A percentile compares a stretch with the other conserved stretches of the same genome.
Conservation (phyloP, 2,113 vertebrate genomes). For the Anas platyrhynchos region DNA sequence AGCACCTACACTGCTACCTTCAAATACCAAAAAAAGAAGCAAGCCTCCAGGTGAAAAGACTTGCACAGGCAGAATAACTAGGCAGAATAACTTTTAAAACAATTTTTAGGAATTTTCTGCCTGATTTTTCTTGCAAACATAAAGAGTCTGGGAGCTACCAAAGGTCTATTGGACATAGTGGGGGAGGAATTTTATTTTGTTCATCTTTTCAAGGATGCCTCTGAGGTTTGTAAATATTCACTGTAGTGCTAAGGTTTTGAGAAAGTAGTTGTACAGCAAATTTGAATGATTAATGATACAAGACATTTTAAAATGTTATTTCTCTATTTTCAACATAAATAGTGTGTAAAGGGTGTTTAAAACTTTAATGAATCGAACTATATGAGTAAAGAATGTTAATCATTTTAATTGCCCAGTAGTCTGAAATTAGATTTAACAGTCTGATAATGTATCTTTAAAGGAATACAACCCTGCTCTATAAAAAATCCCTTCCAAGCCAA, state of each 20-base stretch:
- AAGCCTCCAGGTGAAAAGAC: not conserved
- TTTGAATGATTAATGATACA: constrained; percentile 50
- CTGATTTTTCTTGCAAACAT: not conserved
- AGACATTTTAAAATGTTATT: constrained; percentile 49
- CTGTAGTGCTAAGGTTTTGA: not conserved
- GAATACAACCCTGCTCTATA: constrained; percentile 75
- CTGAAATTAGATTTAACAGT: constrained; percentile 79
- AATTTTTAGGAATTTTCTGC: not conserved
- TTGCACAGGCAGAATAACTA: not conserved
- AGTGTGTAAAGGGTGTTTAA: constrained; percentile 70
- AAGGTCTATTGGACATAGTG: not conserved
- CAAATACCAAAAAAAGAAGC: not conserved
- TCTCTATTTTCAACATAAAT: constrained; percentile 69
- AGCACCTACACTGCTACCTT: not conserved
- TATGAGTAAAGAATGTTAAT: constrained; percentile 78
- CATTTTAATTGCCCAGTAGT: constrained; percentile 79
- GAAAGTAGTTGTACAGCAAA: constrained; percentile 25
- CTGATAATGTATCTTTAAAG: constrained; percentile 78
- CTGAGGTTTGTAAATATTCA: constrained; percentile 28
- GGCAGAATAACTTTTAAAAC: not conserved
- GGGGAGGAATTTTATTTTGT: not conserved
- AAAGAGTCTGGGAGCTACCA: not conserved
- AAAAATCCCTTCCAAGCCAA: constrained; percentile 76
- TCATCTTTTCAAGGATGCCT: not conserved
- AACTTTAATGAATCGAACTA: constrained; percentile 76